phyloP scores from a whole-genome alignment of 64 coral and sea anemone species.

The Anthopleura sola region DNA sequence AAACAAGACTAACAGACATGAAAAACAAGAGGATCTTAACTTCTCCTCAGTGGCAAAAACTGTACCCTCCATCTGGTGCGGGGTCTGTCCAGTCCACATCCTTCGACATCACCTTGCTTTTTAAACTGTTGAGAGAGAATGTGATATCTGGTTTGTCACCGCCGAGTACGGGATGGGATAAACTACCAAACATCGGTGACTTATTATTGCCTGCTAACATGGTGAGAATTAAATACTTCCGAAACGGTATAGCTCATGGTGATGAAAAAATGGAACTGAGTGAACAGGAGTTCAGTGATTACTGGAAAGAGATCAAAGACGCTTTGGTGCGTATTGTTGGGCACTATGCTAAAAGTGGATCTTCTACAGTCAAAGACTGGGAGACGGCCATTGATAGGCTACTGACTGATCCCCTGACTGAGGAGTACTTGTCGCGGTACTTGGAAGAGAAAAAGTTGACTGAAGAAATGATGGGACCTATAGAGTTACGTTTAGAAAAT shows the following conservation, averaged over 20 bases:
- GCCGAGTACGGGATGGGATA: background rate
- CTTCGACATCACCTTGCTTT: slow-evolving; percentile 24
- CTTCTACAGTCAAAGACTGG: background rate
- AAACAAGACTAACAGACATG: background rate
- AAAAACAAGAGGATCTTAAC: background rate
- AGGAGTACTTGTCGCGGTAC: background rate
- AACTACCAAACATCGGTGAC: background rate
- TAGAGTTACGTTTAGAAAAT: too few species aligned
- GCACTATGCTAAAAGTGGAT: background rate
- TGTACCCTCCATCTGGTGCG: background rate
- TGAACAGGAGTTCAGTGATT: background rate
- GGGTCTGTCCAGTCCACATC: background rate
- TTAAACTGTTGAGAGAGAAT: slow-evolving; percentile 10
- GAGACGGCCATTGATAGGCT: background rate
- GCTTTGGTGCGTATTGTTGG: slow-evolving; percentile 4
- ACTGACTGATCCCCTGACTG: background rate
- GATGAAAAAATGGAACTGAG: slow-evolving; percentile 4
- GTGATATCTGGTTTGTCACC: background rate
- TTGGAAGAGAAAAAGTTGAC: background rate
- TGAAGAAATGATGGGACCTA: slow-evolving; percentile 4
- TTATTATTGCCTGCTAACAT: background rate
- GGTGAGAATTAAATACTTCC: slow-evolving; percentile 7
- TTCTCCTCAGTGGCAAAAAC: background rate
- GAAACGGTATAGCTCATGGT: background rate
- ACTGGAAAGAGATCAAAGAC: slow-evolving; percentile 22